Evolutionary conservation across 2,888 invertebrate species (phyloP).

Genomic region (Cataglyphis rosenhaueri): DNA sequence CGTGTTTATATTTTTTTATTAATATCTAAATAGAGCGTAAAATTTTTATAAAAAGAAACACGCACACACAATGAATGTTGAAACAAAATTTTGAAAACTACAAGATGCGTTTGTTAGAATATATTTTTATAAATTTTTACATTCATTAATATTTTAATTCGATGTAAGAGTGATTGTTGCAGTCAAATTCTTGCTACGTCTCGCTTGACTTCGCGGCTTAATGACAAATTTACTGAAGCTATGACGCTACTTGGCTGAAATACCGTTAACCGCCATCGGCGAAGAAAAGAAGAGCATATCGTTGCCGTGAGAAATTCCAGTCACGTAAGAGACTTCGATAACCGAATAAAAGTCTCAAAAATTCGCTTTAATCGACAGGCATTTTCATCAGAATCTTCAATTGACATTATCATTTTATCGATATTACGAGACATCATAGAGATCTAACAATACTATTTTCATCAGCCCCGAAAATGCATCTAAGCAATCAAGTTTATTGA

Average conservation of each 20-base stretch:
- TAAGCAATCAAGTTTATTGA: neutral
- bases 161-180: neutral
- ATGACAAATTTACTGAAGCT: conserved; percentile 62
- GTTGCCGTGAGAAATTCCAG: conserved; percentile 64
- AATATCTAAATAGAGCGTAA: neutral
- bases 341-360: conserved; percentile 32
- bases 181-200: conserved; percentile 32
- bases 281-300: conserved; percentile 42
- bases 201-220: conserved; percentile 59
- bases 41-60: neutral
- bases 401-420: neutral
- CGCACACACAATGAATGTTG: neutral
- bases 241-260: conserved; percentile 65
- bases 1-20: neutral
- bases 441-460: neutral
- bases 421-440: too few relatives aligned
- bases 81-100: neutral
- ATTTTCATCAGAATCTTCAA: neutral
- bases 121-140: neutral
- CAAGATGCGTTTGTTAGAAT: neutral
- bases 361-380: neutral
- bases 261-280: conserved; percentile 70
- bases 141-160: conserved; percentile 2
- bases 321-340: conserved; percentile 69
- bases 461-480: too few relatives aligned